These are phyloP conservation scores for Oreochromis grahami DNA, from an alignment of 2,797 vertebrate genomes.

Conservation along the genomic window DNA sequence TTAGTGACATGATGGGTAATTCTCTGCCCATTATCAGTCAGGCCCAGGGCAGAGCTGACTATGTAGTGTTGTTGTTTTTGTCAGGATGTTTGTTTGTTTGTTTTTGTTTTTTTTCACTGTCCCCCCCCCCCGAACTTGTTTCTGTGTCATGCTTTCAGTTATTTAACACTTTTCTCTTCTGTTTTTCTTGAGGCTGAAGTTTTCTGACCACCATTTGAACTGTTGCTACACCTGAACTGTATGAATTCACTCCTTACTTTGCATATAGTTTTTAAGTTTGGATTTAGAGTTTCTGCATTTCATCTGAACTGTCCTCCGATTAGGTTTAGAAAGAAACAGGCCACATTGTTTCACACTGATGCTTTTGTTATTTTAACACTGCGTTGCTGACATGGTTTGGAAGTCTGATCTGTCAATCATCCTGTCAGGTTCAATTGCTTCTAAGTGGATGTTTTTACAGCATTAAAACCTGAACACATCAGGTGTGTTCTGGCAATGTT, in stretches of 20 bases:
- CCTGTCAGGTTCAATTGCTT: not conserved
- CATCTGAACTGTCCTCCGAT: not conserved
- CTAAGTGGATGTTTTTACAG: not conserved
- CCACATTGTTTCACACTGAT: not conserved
- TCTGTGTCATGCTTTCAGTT: not conserved
- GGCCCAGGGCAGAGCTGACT: not conserved
- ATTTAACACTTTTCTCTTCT: not conserved
- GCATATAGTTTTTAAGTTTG: not conserved
- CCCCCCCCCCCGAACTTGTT: not conserved
- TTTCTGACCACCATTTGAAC: not conserved
- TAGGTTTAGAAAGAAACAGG: not conserved
- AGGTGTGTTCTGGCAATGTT: not conserved
- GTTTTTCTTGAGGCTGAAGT: not conserved
- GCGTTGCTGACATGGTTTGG: not conserved
- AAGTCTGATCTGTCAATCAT: not conserved
- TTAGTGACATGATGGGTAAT: constrained; percentile 27
- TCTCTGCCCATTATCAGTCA: constrained; percentile 27
- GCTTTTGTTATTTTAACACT: not conserved
- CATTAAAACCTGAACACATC: not conserved
- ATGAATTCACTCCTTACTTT: not conserved
- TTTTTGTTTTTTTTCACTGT: not conserved
- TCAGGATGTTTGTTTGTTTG: not conserved
- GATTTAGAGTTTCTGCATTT: not conserved
- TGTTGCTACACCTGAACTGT: not conserved
- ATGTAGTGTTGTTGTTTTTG: not conserved